These are phyloP conservation scores for Limosa lapponica DNA, from an alignment of 2,797 vertebrate species.

Conservation along the genomic window DNA sequence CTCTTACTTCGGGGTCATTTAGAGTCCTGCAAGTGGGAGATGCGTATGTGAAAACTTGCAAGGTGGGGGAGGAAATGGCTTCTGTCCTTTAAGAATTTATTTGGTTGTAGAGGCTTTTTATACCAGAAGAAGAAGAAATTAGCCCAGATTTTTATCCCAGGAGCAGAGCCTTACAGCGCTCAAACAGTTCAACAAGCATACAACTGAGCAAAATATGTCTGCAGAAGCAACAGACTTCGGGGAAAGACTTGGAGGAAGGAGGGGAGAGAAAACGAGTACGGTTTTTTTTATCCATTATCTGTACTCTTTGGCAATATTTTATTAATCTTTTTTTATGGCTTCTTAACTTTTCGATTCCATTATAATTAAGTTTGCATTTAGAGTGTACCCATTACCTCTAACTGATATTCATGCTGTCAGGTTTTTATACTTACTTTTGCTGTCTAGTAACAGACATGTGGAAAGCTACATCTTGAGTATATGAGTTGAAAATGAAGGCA, in stretches of 20 bases:
- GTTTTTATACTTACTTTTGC: constrained; percentile 1
- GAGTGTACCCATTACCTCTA: neutral
- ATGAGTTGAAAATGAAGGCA: neutral
- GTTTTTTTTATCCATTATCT: neutral
- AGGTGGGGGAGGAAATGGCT: neutral
- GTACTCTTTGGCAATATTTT: constrained; percentile 40
- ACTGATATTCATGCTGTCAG: constrained; percentile 37
- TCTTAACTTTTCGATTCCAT: constrained; percentile 50
- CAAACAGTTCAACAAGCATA: neutral
- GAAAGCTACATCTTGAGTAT: neutral
- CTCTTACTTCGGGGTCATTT: neutral
- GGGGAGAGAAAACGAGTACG: neutral
- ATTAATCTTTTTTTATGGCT: constrained; percentile 34
- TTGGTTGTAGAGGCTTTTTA: neutral
- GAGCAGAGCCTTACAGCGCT: neutral
- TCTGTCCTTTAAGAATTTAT: neutral
- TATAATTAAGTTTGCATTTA: constrained; percentile 57
- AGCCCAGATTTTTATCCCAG: neutral
- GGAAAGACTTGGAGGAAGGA: neutral
- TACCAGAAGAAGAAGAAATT: neutral
- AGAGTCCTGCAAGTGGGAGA: neutral
- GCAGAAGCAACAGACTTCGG: neutral
- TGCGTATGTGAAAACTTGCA: neutral
- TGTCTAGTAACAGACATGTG: neutral
- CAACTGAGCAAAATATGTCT: neutral